Conservation (phyloP, 2,888 invertebrate genomes). For the Acrobasis suavella region DNA sequence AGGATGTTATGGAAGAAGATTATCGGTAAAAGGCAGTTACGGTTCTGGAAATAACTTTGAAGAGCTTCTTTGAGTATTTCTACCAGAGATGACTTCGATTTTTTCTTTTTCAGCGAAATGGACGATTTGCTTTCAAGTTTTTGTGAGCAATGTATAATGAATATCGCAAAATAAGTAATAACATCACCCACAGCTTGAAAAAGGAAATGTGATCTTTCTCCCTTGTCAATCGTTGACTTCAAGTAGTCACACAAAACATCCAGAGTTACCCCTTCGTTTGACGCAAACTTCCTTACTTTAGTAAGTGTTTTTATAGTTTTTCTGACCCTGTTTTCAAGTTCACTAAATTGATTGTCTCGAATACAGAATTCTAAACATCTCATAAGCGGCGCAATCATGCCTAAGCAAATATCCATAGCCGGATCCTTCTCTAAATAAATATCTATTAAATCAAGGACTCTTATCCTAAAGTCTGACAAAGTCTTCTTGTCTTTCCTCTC, state of each 20-base stretch:
- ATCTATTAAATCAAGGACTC: constrained; percentile 89
- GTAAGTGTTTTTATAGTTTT: constrained; percentile 84
- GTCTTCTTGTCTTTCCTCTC: constrained; percentile 85
- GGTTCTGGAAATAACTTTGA: constrained; percentile 83
- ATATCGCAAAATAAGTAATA: constrained; percentile 84
- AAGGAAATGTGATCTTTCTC: constrained; percentile 83
- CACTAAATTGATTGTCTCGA: constrained; percentile 85
- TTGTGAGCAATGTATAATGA: constrained; percentile 84
- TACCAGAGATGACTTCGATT: constrained; percentile 59
- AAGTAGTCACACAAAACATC: constrained; percentile 79
- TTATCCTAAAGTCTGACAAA: constrained; percentile 87
- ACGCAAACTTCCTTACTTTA: constrained; percentile 83
- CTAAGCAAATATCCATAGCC: constrained; percentile 85
- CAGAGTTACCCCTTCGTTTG: constrained; percentile 79
- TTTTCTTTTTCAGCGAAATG: constrained; percentile 50
- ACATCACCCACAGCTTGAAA: constrained; percentile 86
- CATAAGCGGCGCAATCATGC: constrained; percentile 86
- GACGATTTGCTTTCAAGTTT: constrained; percentile 53
- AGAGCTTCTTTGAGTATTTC: constrained; percentile 80
- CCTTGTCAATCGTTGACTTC: constrained; percentile 84
- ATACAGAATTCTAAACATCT: constrained; percentile 87
- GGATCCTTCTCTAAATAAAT: constrained; percentile 88
- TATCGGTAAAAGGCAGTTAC: constrained; percentile 85
- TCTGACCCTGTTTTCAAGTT: constrained; percentile 84
- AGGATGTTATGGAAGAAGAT: constrained; percentile 85